phyloP scores from a whole-genome alignment of 2,888 invertebrate genomes.

The Xanthia icteritia region DNA sequence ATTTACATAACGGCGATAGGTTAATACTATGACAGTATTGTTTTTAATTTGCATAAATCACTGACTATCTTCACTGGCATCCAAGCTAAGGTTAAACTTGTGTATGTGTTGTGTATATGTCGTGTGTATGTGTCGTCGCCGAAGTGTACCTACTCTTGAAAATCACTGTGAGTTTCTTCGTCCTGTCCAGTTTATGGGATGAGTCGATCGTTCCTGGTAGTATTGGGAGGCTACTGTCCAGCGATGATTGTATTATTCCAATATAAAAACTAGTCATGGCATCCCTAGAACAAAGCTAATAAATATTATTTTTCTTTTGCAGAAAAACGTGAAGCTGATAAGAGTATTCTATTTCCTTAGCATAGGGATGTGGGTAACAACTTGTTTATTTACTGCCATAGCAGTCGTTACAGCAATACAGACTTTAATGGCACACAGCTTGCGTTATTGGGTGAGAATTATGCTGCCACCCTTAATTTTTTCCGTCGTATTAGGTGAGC shows the following conservation, averaged over 20 bases:
- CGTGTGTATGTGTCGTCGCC: too few species aligned
- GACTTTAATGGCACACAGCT: fast-evolving
- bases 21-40: too few species aligned
- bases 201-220: background rate
- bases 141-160: too few species aligned
- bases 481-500: background rate
- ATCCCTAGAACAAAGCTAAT: background rate
- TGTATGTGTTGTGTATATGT: too few species aligned
- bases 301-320: slow-evolving; percentile 5
- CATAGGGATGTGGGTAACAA: slow-evolving; percentile 21
- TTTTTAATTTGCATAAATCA: too few species aligned
- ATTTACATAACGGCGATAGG: too few species aligned
- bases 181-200: background rate
- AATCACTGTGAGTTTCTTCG: too few species aligned
- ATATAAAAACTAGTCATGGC: background rate
- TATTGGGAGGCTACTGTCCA: background rate
- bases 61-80: too few species aligned
- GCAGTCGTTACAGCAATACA: fast-evolving
- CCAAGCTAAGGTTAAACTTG: too few species aligned
- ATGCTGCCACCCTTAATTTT: background rate
- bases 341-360: slow-evolving; percentile 16
- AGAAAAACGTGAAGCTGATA: slow-evolving; percentile 34
- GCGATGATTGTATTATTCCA: background rate
- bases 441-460: fast-evolving
- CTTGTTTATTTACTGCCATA: background rate